Evolutionary conservation across 2,888 invertebrate species (phyloP), one percentile per base, ranked within the genome.

Genomic region (Caenorhabditis sp.): DNA sequence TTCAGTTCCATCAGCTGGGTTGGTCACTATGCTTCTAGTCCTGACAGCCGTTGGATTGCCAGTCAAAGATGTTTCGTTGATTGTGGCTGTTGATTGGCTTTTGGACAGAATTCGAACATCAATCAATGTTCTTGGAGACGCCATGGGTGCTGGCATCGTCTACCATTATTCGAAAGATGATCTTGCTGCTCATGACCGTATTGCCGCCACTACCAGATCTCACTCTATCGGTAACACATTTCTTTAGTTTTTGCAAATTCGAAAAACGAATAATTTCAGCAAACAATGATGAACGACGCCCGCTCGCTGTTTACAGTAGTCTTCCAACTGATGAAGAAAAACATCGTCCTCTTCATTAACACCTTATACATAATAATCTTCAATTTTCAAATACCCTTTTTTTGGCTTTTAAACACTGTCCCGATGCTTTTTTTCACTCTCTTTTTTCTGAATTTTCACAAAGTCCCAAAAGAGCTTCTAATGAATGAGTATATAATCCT

Each of bases 1-100:
- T n/a, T 96, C 96, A 61, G 95, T 97, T 19, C 88, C 88, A 6
- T 86, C 86, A 1, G 88, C 88, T 23, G 88, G 88, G 27, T 82
- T 88, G 17, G 88, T 88, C 26, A 88, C 88, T 12, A 88, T 88
- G 88, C 81, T 90, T 62, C 88, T 90, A 17, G 90, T 90, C 37
- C 83, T 90, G 68, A 88, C 89, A 24, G 89, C 90, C 6, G 89
- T 90, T 31, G 89, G 89, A 19, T 83, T 90, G 58, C 90, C 90
- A 23, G 88, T 89, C 37, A 88, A 89, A 77, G 89, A 90, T 78
- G 89, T 90, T 64, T 89, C 89, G 3, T 84, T 90, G 21, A 90
- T 90, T 69, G 88, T 90, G 17, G 89, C 90, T 60, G 89, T 90
- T 58, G 90, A 90, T 79, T 90, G 90, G 90, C 88, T 90, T 79